phyloP scores from a whole-genome alignment of 2,113 vertebrate species.

The Hiodon alosoides region DNA sequence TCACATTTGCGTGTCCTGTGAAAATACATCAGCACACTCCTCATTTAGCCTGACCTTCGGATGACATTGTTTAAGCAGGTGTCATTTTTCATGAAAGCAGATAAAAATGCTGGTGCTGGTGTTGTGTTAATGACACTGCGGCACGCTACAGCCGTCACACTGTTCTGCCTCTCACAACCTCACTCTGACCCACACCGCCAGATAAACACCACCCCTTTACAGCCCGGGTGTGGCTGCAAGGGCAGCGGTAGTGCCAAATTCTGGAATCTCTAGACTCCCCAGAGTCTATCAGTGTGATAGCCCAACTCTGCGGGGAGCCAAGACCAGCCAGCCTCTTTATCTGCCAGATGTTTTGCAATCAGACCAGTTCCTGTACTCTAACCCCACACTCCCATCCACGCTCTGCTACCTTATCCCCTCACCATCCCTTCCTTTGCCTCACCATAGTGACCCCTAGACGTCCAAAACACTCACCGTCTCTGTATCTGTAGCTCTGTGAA shows the following conservation, averaged over 20 bases:
- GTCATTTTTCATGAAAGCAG: slow-evolving; percentile 36
- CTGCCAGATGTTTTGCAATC: too few species aligned
- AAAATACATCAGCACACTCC: slow-evolving; percentile 28
- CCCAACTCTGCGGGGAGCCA: too few species aligned
- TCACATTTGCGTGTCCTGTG: slow-evolving; percentile 26
- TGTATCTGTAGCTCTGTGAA: background rate
- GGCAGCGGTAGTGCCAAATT: too few species aligned
- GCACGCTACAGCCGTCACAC: slow-evolving; percentile 25
- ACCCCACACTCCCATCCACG: too few species aligned
- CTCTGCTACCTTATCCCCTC: background rate
- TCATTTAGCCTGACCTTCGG: slow-evolving; percentile 41
- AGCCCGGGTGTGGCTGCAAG: background rate
- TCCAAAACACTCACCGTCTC: background rate
- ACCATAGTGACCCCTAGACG: background rate
- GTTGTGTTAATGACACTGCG: slow-evolving; percentile 30
- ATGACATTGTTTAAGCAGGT: slow-evolving; percentile 22
- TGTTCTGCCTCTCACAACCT: background rate
- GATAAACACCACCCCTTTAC: background rate
- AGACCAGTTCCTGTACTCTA: too few species aligned
- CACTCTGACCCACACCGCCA: background rate
- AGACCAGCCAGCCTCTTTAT: too few species aligned
- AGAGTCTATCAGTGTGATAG: too few species aligned
- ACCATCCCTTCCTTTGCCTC: background rate
- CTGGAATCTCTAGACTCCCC: too few species aligned
- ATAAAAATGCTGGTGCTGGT: slow-evolving; percentile 24